Percentiles rank a stretch among this genome's conserved stretches.
Evolutionary conservation across 2,888 invertebrate species (phyloP).

Genomic region (Drosophila falleni): DNA sequence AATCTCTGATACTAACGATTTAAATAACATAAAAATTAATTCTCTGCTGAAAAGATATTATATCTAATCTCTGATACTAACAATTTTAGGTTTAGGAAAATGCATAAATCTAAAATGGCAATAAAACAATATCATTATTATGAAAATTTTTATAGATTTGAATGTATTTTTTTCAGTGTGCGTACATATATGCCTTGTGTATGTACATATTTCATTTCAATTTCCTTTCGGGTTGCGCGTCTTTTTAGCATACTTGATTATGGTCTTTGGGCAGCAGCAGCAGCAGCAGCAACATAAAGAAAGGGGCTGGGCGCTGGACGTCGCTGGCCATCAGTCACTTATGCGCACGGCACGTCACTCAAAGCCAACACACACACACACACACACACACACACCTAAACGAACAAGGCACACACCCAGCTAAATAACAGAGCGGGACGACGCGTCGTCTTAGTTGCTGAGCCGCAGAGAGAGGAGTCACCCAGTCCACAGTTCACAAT

Average conservation of each 20-base stretch:
- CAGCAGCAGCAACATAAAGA: conserved; percentile 43
- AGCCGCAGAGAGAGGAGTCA: conserved; percentile 11
- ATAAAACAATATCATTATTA: too few species aligned
- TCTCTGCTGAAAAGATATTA: too few species aligned
- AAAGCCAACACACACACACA: conserved; percentile 48
- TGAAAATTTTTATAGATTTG: too few species aligned
- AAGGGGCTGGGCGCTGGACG: conserved; percentile 77
- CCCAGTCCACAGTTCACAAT: conserved; percentile 12
- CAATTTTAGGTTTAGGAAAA: too few species aligned
- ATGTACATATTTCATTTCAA: conserved; percentile 79
- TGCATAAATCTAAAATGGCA: too few species aligned
- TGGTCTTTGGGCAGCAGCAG: conserved; percentile 66
- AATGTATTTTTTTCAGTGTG: neutral
- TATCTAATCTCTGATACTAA: too few species aligned
- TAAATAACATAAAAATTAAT: too few species aligned
- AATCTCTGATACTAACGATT: too few species aligned
- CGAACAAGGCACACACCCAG: conserved; percentile 37
- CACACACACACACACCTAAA: conserved; percentile 18
- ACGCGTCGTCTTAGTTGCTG: conserved; percentile 51
- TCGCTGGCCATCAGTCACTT: conserved; percentile 82
- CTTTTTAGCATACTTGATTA: conserved; percentile 82
- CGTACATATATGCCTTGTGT: conserved; percentile 10
- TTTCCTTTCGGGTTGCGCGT: conserved; percentile 80
- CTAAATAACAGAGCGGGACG: conserved; percentile 79
- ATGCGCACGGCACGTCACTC: conserved; percentile 81